Evolutionary conservation across 2,113 vertebrate genomes (phyloP).

Genomic region (Merops nubicus): DNA sequence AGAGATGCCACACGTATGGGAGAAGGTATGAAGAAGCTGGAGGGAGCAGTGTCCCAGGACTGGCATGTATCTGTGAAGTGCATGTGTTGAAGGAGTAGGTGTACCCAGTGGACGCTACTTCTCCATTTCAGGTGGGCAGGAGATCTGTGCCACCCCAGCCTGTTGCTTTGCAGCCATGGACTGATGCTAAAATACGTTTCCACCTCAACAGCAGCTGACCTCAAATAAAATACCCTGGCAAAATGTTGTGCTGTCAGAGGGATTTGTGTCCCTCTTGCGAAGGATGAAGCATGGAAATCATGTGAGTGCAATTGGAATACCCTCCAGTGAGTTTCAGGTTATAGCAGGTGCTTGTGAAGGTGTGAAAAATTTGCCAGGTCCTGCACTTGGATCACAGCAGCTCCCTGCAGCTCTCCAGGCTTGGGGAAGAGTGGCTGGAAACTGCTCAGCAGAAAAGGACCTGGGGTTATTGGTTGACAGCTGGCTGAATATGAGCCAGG

Average conservation of each 20-base stretch:
- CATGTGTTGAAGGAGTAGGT: not conserved
- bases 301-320: not conserved
- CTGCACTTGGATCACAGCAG: too few relatives aligned
- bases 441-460: too few relatives aligned
- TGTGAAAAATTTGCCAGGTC: not conserved
- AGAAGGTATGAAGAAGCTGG: not conserved
- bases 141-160: not conserved
- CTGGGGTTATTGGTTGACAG: too few relatives aligned
- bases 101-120: not conserved
- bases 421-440: too few relatives aligned
- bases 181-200: not conserved
- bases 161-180: not conserved
- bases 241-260: not conserved
- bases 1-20: not conserved
- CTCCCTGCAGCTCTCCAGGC: too few relatives aligned
- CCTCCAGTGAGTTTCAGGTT: not conserved
- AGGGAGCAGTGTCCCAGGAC: not conserved
- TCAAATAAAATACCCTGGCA: not conserved
- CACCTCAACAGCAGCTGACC: not conserved
- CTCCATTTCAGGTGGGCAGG: not conserved
- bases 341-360: not conserved
- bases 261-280: not conserved
- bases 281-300: not conserved
- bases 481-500: too few relatives aligned
- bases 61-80: not conserved